Evolutionary conservation across 2,797 vertebrate genomes (phyloP).

Genomic region (Acrossocheilus wenchowensis): DNA sequence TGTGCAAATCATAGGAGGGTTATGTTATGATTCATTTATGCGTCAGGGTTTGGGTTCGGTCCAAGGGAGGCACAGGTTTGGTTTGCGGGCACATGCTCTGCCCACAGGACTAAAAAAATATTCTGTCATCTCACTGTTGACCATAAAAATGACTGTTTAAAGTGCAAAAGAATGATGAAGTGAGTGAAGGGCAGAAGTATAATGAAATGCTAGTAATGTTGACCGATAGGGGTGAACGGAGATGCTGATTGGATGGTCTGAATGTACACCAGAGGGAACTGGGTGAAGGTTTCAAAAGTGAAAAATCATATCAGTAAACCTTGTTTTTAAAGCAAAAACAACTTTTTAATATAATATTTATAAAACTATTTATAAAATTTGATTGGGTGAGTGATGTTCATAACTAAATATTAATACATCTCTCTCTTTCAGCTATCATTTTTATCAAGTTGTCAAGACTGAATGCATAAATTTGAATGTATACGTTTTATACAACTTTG

Average conservation of each 20-base stretch:
- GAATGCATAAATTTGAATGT: not conserved
- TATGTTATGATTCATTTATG: conserved; percentile 73
- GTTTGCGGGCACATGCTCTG: conserved; percentile 65
- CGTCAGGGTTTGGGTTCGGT: conserved; percentile 62
- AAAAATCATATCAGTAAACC: not conserved
- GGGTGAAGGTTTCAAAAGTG: not conserved
- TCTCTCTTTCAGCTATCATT: not conserved
- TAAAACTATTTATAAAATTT: not conserved
- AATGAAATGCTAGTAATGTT: not conserved
- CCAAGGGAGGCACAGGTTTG: conserved; percentile 58
- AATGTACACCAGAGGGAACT: conserved; percentile 4
- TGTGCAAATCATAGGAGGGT: conserved; percentile 61
- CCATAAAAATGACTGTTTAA: conserved; percentile 12
- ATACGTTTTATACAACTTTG: not conserved
- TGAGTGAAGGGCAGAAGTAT: conserved; percentile 3
- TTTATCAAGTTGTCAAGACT: not conserved
- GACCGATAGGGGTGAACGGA: conserved; percentile 1
- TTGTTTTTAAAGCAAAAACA: not conserved
- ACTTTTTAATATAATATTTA: not conserved
- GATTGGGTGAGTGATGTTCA: not conserved
- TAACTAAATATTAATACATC: not conserved
- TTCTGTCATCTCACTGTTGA: conserved; percentile 7
- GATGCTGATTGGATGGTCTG: not conserved
- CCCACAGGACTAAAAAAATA: conserved; percentile 4
- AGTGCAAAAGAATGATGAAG: conserved; percentile 3